Evolutionary conservation across 2,113 vertebrate species (phyloP).

Genomic region (Gobio gobio): DNA sequence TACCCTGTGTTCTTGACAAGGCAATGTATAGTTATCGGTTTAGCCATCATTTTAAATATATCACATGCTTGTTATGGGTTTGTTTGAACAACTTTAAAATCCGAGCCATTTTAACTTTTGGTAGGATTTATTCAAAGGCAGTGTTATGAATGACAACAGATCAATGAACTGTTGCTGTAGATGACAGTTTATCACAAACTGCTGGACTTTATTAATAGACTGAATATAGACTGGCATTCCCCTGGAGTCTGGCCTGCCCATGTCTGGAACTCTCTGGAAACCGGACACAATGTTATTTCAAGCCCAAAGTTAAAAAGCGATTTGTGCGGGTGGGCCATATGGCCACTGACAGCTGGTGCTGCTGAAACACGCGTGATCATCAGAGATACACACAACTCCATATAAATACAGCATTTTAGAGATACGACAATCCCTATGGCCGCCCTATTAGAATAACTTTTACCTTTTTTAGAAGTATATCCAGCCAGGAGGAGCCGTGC

Average conservation of each 20-base stretch:
- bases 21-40: too few relatives aligned
- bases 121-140: neutral
- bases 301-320: constrained; percentile 55
- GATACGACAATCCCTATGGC: neutral
- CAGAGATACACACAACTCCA: neutral
- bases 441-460: constrained; percentile 32
- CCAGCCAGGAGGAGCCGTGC: constrained; percentile 35
- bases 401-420: neutral
- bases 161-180: neutral
- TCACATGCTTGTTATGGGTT: neutral
- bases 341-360: constrained; percentile 70
- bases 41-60: neutral
- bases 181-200: constrained; percentile 57
- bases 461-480: constrained; percentile 51
- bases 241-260: constrained; percentile 50
- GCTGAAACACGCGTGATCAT: constrained; percentile 35
- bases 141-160: neutral
- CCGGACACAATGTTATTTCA: constrained; percentile 68
- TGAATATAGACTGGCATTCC: constrained; percentile 50
- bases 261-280: constrained; percentile 54
- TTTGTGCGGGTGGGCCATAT: constrained; percentile 46
- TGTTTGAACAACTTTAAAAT: neutral
- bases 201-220: constrained; percentile 9
- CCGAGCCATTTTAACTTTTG: neutral
- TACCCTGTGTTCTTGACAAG: neutral